Percentiles rank a stretch among this genome's conserved stretches.
Conservation (phyloP, 64 coral and sea anemone genomes). For the Actinia tenebrosa region DNA sequence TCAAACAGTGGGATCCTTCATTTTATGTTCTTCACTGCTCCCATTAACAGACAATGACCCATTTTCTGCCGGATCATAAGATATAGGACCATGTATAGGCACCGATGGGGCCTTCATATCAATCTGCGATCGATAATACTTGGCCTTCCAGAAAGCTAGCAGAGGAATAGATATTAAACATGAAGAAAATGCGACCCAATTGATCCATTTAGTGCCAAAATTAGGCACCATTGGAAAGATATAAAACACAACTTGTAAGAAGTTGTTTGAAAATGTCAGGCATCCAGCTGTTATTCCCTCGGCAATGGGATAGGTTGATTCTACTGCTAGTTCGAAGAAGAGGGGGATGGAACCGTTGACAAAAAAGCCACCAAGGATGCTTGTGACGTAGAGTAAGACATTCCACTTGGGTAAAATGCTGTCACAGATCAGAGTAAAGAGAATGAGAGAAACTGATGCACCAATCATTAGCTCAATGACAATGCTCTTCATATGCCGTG, state of each 20-base stretch:
- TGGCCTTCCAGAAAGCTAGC: conserved; percentile 60
- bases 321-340: conserved; percentile 91
- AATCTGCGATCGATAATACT: conserved; percentile 74
- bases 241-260: conserved; percentile 86
- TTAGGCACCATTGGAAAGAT: conserved; percentile 90
- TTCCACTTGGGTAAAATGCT: conserved; percentile 53
- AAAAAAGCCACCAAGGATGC: conserved; percentile 79
- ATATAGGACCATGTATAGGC: conserved; percentile 34
- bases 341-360: conserved; percentile 93
- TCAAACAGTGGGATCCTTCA: background rate
- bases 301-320: conserved; percentile 91
- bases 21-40: background rate
- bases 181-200: conserved; percentile 82
- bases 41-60: background rate
- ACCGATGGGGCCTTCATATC: conserved; percentile 59
- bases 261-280: conserved; percentile 87
- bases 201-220: conserved; percentile 94
- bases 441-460: conserved; percentile 54
- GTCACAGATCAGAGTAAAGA: conserved; percentile 76
- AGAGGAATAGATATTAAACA: conserved; percentile 62
- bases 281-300: conserved; percentile 90
- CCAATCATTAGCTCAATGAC: conserved; percentile 50
- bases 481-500: conserved; percentile 83
- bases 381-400: conserved; percentile 61
- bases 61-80: background rate